A percentile compares a stretch with the other conserved stretches of the same genome.
Evolutionary conservation across 2,888 invertebrate species (phyloP).

Genomic region (Agrochola lychnidis): DNA sequence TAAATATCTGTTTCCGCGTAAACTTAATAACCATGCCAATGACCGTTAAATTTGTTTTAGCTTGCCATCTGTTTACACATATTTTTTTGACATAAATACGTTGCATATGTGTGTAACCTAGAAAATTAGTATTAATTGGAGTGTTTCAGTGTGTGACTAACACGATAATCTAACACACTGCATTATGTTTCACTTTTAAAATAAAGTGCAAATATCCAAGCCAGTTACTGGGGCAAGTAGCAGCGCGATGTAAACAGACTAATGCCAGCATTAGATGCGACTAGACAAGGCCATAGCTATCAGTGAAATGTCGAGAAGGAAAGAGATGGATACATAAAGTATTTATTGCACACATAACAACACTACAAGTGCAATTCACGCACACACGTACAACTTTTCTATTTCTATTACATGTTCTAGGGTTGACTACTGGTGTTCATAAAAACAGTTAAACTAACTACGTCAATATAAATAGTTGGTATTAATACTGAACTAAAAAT

Average conservation of each 20-base stretch:
- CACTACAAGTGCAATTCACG: constrained; percentile 86
- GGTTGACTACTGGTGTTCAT: constrained; percentile 80
- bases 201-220: constrained; percentile 56
- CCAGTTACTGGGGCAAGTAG: constrained; percentile 77
- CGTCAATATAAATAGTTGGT: constrained; percentile 62
- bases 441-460: constrained; percentile 73
- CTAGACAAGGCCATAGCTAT: constrained; percentile 91
- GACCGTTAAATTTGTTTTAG: constrained; percentile 75
- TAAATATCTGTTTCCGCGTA: constrained; percentile 66
- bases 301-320: constrained; percentile 90
- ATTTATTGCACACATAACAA: constrained; percentile 89
- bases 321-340: constrained; percentile 89
- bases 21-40: constrained; percentile 74
- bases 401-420: constrained; percentile 87
- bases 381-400: constrained; percentile 85
- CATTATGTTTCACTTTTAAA: constrained; percentile 13
- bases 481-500: constrained; percentile 61
- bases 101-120: constrained; percentile 74
- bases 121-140: constrained; percentile 69
- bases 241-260: constrained; percentile 81
- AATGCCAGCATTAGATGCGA: constrained; percentile 90
- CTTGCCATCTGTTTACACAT: constrained; percentile 80
- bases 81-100: constrained; percentile 69
- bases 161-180: constrained; percentile 31
- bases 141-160: constrained; percentile 49